Conservation (phyloP, 2,797 vertebrate species). For the Pelobates cultripes region DNA sequence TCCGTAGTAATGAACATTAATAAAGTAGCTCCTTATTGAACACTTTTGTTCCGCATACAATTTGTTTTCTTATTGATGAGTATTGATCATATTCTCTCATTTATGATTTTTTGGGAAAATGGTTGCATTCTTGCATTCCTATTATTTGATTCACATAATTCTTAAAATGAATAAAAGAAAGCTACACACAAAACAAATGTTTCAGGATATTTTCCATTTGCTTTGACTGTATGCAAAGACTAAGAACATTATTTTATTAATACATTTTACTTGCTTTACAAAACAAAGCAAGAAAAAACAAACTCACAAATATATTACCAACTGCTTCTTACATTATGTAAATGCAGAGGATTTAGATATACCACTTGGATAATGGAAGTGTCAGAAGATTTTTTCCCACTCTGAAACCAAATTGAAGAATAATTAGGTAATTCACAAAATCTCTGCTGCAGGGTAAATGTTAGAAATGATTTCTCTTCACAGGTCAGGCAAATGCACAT, state of each 20-base stretch:
- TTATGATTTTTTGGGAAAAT: no score
- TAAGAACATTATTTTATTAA: constrained; percentile 5
- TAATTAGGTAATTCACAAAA: constrained; percentile 30
- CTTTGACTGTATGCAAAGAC: background rate
- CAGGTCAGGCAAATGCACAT: constrained; percentile 5
- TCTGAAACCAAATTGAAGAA: constrained; percentile 23
- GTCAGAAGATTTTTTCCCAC: constrained; percentile 13
- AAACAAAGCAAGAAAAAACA: background rate
- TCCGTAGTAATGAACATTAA: no score
- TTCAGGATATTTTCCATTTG: no score
- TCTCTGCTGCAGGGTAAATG: constrained; percentile 5
- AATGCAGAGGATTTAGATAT: constrained; percentile 18
- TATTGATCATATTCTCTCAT: no score
- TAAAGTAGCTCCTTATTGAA: no score
- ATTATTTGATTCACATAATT: no score
- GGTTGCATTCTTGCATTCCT: no score
- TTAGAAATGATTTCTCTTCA: constrained; percentile 12
- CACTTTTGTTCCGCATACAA: no score
- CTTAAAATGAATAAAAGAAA: no score
- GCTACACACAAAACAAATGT: no score
- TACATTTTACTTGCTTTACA: constrained; percentile 1
- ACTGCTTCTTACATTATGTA: constrained; percentile 22
- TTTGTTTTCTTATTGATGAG: no score
- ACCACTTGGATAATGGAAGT: constrained; percentile 18
- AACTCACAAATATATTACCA: constrained; percentile 17